phyloP scores from a whole-genome alignment of 2,797 vertebrate genomes.

The Liparis tanakae region DNA sequence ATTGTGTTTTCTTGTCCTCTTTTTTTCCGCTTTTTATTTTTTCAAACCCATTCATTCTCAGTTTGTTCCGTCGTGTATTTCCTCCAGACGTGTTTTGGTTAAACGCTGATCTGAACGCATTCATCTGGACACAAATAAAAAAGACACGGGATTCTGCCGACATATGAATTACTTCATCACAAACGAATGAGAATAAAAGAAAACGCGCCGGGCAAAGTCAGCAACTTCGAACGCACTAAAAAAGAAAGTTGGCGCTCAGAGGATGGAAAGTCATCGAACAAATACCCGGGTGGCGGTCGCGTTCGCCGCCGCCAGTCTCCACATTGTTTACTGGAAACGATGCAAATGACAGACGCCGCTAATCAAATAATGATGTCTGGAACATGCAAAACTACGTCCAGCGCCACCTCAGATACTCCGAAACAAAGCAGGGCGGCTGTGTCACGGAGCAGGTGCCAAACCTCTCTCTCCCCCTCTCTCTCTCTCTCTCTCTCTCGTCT shows the following conservation, averaged over 20 bases:
- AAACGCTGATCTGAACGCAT: neutral
- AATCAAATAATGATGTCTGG: conserved; percentile 8
- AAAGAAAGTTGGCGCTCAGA: neutral
- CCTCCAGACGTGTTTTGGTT: neutral
- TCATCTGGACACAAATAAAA: neutral
- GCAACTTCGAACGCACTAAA: neutral
- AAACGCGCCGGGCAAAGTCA: neutral
- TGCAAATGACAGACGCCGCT: conserved; percentile 19
- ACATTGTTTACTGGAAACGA: neutral
- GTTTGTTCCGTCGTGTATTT: neutral
- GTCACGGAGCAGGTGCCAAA: neutral
- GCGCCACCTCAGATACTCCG: neutral
- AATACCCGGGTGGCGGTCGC: neutral
- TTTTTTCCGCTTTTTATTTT: neutral
- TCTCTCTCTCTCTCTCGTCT: neutral
- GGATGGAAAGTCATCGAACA: neutral
- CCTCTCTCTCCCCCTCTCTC: too few relatives aligned
- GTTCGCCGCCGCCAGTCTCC: neutral
- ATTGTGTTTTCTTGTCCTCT: neutral
- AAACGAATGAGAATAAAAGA: neutral
- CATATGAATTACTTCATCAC: neutral
- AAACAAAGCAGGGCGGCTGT: neutral
- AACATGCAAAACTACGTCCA: neutral
- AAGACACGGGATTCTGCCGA: neutral
- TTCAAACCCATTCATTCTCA: neutral